These are phyloP conservation scores for Geotrupes spiniger DNA, from an alignment of 2,888 invertebrate genomes.

Conservation along the genomic window DNA sequence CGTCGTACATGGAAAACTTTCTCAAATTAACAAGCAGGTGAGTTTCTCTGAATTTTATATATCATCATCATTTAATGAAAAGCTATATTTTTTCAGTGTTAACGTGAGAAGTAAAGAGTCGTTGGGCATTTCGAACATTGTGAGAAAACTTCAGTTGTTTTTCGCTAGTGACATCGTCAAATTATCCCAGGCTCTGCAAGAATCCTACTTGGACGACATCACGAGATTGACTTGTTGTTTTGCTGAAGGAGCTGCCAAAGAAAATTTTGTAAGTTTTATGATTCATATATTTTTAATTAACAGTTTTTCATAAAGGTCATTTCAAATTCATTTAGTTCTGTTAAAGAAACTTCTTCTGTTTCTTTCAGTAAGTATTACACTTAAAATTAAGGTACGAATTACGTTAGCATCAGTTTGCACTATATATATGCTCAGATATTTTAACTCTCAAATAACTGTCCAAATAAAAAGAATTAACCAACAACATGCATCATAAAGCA, in stretches of 20 bases:
- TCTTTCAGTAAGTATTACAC: too few relatives aligned
- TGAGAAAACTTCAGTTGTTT: constrained; percentile 61
- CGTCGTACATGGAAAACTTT: constrained; percentile 59
- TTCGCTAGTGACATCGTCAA: constrained; percentile 54
- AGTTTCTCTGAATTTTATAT: constrained; percentile 21
- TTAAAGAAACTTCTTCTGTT: neutral
- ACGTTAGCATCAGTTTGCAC: too few relatives aligned
- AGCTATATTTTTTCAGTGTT: constrained; percentile 49
- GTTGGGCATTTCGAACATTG: constrained; percentile 64
- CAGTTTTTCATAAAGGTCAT: neutral
- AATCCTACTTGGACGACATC: constrained; percentile 60
- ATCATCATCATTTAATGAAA: too few relatives aligned
- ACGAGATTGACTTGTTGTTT: constrained; percentile 63
- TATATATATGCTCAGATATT: too few relatives aligned
- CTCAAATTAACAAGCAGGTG: constrained; percentile 60
- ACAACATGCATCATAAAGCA: too few relatives aligned
- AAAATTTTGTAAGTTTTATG: constrained; percentile 58
- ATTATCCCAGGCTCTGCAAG: constrained; percentile 52
- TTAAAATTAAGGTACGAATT: too few relatives aligned
- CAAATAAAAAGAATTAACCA: too few relatives aligned
- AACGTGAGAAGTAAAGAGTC: constrained; percentile 65
- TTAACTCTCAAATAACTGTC: too few relatives aligned
- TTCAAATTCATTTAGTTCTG: neutral
- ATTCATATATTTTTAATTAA: neutral
- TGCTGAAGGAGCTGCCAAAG: constrained; percentile 62